Evolutionary conservation across 2,113 vertebrate species (phyloP), one percentile per base, ranked within the genome.

Genomic region (Penelope pileata): DNA sequence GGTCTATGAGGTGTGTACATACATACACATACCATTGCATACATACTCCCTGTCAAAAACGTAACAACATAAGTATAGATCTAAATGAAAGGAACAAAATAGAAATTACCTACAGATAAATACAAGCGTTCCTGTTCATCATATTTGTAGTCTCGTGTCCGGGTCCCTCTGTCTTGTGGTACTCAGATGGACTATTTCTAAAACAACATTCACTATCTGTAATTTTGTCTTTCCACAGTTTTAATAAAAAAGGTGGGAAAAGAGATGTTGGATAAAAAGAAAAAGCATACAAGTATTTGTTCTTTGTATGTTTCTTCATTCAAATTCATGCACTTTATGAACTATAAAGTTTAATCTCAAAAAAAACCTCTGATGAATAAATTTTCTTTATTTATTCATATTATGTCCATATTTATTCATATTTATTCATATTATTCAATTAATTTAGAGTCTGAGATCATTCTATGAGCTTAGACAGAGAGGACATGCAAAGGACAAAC

Each of bases 141-240:
- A 54, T 79, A 14, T 68, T 76, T 54, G 2, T 21, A 18, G 12
- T 40, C 5, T 36, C 29, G 45, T 62, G 34, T 34, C 8, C 32
- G 21, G 2, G 26, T 63, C 17, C 26, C 6, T 59, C 45, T 74
- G 40, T 3, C 34, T 66, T 51, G 63, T 60, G 40, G 10, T 70
- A 16, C 16, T 67, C 34, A 0, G 0, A 2, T 21, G 23, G 21
- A 50, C 29, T 32, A 50, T 45, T 32, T n/a, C 3, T 50, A 63
- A 40, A 10, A 27, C 13, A 40, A 3, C 30, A 48, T 32, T 70
- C n/a, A 30, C 3, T 26, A 8, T 21, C 58, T 53, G 36, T 42
- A 19, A 59, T 88, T 82, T 29, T 67, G 9, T 12, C 42, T 66
- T 62, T 7, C 10, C 14, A 34, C 4, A 19, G 7, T 60, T 83